Evolutionary conservation across 2,797 vertebrate genomes (phyloP).

Genomic region (Pseudopleuronectes americanus): DNA sequence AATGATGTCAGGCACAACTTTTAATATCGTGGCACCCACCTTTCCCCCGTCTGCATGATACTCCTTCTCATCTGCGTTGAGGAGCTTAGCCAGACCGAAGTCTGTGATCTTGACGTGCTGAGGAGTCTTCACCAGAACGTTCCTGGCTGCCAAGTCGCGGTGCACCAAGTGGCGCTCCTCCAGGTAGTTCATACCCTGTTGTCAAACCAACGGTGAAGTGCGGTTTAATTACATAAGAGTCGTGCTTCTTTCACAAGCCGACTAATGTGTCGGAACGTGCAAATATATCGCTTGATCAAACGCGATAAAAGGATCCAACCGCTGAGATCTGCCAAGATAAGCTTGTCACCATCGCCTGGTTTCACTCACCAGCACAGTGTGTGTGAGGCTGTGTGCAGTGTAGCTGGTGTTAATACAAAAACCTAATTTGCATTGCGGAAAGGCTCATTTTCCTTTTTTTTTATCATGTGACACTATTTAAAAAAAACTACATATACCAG

Average conservation of each 20-base stretch:
- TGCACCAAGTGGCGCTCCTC: constrained; percentile 97
- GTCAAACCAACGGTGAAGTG: constrained; percentile 46
- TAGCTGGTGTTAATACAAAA: constrained; percentile 7
- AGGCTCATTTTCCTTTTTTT: background rate
- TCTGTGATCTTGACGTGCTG: constrained; percentile 98
- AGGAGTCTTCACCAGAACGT: constrained; percentile 96
- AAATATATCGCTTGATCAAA: constrained; percentile 18
- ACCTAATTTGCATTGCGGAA: constrained; percentile 7
- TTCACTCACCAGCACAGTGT: background rate
- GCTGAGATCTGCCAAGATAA: background rate
- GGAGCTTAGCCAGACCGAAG: constrained; percentile 96
- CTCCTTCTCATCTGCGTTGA: constrained; percentile 94
- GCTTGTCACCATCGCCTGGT: background rate
- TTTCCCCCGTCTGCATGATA: constrained; percentile 98
- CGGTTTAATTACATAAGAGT: constrained; percentile 21
- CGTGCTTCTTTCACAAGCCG: background rate
- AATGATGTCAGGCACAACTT: too few species aligned
- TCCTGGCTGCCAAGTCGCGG: constrained; percentile 95
- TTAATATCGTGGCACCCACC: constrained; percentile 74
- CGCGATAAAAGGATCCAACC: constrained; percentile 9
- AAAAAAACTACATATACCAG: background rate
- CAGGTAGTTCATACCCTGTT: constrained; percentile 97
- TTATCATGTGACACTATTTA: too few species aligned
- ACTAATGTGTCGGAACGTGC: constrained; percentile 1
- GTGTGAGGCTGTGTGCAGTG: background rate